phyloP scores from a whole-genome alignment of 2,797 vertebrate genomes.

The Lemur catta region DNA sequence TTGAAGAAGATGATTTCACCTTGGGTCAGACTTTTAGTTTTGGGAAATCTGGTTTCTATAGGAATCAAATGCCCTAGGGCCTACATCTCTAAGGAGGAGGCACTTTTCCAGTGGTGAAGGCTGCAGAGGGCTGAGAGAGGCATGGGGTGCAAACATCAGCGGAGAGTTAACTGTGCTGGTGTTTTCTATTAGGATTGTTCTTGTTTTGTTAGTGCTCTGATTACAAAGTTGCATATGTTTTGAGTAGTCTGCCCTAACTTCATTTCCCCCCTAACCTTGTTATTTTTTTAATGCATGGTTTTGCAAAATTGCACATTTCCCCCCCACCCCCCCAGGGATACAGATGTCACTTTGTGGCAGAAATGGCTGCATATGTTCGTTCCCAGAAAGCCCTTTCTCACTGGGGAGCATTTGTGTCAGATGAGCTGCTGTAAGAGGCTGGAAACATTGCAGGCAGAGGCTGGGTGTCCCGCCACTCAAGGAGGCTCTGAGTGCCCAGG shows the following conservation, averaged over 20 bases:
- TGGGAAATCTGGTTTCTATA: background rate
- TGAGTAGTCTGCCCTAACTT: background rate
- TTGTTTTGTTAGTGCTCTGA: background rate
- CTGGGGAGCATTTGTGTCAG: background rate
- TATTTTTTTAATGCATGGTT: background rate
- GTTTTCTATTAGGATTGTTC: background rate
- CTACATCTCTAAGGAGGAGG: background rate
- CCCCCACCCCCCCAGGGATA: too few species aligned
- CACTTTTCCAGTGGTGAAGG: background rate
- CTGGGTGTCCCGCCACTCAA: background rate
- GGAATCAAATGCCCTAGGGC: background rate
- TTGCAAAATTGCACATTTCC: background rate
- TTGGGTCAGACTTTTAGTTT: background rate
- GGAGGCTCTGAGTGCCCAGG: background rate
- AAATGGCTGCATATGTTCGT: background rate
- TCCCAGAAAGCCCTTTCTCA: background rate
- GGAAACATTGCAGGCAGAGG: background rate
- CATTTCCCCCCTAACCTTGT: background rate
- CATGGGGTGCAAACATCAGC: accelerated
- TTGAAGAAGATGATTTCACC: background rate
- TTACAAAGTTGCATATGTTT: background rate
- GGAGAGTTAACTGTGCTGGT: background rate
- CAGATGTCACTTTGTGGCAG: background rate
- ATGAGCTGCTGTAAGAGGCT: background rate
- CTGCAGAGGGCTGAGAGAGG: background rate